Evolutionary conservation across 2,888 invertebrate genomes (phyloP), one percentile per base, ranked within the genome.

Genomic region (Scaeva pyrastri): DNA sequence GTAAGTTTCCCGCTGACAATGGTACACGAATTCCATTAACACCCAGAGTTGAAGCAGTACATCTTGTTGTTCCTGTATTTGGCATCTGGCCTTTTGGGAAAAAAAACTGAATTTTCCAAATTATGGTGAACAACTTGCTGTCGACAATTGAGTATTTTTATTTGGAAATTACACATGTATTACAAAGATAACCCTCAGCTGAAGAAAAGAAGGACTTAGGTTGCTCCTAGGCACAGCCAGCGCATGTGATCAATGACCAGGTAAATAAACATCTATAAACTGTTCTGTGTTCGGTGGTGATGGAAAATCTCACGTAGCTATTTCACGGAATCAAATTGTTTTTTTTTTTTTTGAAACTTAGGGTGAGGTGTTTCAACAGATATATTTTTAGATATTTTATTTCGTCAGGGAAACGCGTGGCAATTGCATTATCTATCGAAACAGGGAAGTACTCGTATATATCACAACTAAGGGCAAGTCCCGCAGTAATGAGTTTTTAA

Each of bases 141-240:
- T 16, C 52, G 71, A 66, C 64, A 75, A 84, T 84, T 84, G 75
- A 84, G 79, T 84, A 80, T 79, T 84, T 84, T 84, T 79, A 75
- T 79, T 75, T 75, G 55, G n/a, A 50, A 71, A 74, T 74, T 62
- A 7, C 31, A 31, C 31, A 31, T 5, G 31, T 31, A 7, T 7
- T 8, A 31, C 64, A 26, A 56, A n/a, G 10, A 31, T 11, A 16
- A 58, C 10, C 21, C 60, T 21, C 21, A 39, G 39, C 5, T 41
- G 39, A 6, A 12, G 19, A 19, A 7, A 3, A 14, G 19, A 21
- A n/a, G 55, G 11, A 31, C 31, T 31, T 31, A 64, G 62, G 23
- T 8, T 14, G 16, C 31, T 11, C 21, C 8, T 21, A 62, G 68
- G 14, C n/a, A n/a, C n/a, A 60, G 52, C n/a, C 26, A 71, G 50